Evolutionary conservation across 2,113 vertebrate species (phyloP), one percentile per base, ranked within the genome.

Genomic region (Epinephelus cyanopodus): DNA sequence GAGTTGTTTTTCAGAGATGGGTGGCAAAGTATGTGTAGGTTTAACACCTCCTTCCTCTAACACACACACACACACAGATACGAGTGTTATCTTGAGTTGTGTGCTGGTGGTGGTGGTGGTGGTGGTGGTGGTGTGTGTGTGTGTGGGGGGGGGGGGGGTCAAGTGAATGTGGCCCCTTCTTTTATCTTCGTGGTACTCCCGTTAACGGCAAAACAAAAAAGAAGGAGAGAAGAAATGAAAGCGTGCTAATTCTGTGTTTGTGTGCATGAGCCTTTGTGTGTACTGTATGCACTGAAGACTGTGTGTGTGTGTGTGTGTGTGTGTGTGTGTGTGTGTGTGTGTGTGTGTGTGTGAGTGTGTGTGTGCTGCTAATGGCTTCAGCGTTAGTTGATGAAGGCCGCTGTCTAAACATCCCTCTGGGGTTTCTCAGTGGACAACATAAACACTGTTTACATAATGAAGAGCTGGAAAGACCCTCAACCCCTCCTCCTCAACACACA

Each of bases 391-490:
- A 82, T 90, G 85, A 84, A 84, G 83, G 73, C 61, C 69, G 85
- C 39, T 74, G 85, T 85, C 81, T 86, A 91, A 92, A 93, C 87
- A 92, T 87, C 84, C 84, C 87, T 69, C 75, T 19, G 77, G 87
- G 86, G 89, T 82, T 87, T 84, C 84, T 92, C 57, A 88, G 77
- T 70, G 45, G 88, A 80, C 78, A 85, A 77, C 75, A 85, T 90
- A 87, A 92, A 92, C 89, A 90, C 65, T 84, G 79, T 89, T 91
- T 88, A 82, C 82, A 87, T 85, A 90, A 91, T 87, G 81, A 89
- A 86, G 80, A 84, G 81, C 66, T 83, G 74, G 73, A 77, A 71
- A 87, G 71, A 64, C 73, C 53, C 27, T 18, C 27, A 3, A 12
- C 12, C 11, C 1, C 6, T 0, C 13, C 5, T 9, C 19, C 6